Base-by-base conservation (phyloP, 2,113 vertebrate species). In the Lanius ludovicianus region DNA sequence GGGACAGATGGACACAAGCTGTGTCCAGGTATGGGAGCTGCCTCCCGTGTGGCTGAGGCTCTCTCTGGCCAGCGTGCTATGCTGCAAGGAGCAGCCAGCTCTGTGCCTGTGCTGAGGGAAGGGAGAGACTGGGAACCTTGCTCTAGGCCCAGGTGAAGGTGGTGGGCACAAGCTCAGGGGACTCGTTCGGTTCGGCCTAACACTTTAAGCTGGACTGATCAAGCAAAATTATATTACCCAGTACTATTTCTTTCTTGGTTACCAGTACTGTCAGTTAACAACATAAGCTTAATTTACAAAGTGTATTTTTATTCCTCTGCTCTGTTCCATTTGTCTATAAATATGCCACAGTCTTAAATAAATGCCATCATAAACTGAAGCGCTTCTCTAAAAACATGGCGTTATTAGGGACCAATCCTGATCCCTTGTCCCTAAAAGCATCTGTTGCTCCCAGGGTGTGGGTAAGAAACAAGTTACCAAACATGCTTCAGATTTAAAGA, bases 41-140 rank as follows among this genome's bases (percentile, higher is more conserved):
- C 75, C 37, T 44, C 22, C 19, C 0, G 0, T 39, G 47, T 2
- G 5, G 42, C 50, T 0, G 0, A 57, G 56, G n/a, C 63, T 74
- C 20, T 15, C 47, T 41, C 56, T 22, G 12, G 50, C 60, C 60
- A 39, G 35, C 0, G 0, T 39, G 46, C 57, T 24, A 3, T 1
- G 9, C 70, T 55, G 47, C 3, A 2, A 41, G 67, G 46, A 56
- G 15, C 76, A 57, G 78, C 15, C 4, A 42, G 60, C 85, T n/a
- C 78, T 8, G 2, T 30, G 59, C 41, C 25, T 28, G 37, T 11
- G 4, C 56, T n/a, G n/a, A 30, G 67, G 33, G 24, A 39, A 39
- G 47, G 25, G 37, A 27, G 14, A 15, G 30, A 8, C 44, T 49
- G 63, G 20, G 46, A 77, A 16, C 63, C 1, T 0, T 21, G 2